Evolutionary conservation across 2,797 vertebrate genomes (phyloP), one percentile per base, ranked within the genome.

Genomic region (Sebastiscus albofasciatus): DNA sequence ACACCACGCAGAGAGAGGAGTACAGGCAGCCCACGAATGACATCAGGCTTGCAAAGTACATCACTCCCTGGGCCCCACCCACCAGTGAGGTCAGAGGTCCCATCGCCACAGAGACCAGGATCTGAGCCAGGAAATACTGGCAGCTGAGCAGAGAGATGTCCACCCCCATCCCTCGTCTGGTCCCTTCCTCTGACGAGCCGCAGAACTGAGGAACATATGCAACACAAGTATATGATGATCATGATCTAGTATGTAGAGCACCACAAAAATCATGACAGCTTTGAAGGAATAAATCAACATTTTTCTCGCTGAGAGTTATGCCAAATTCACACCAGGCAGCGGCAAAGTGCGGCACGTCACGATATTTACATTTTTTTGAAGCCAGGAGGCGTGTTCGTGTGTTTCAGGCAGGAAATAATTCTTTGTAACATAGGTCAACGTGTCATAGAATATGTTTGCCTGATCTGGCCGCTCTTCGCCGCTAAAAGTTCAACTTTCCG

Each of bases 141-240:
- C 99, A 99, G 95, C 99, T 99, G 86, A 99, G 97, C 80, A 99
- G 94, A 42, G 98, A 99, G 95, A 99, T 99, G 95, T 99, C 99
- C 83, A 99, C 95, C 2, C 99, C 98, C 99, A 99, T 99, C 36
- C 98, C 99, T 0, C 98, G 95, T 75, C 95, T 96, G 0, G 95
- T 97, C 77, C 97, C 97, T 1, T 98, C 97, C 0, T 92, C 95
- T 1, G 94, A 93, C 0, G 97, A 97, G 87, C 97, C 97, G 75
- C 97, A 95, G 14, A 99, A 99, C 98, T 99, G 94, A 2, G 26
- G 69, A 65, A 81, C 46, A 89, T 8, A 83, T 6, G 80, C 14
- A 67, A 62, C 16, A 75, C 31, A 46, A 14, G 20, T 34, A 85
- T n/a, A 27, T 46, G 39, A 60, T 0, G 27, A 8, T 29, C 39